Evolutionary conservation across 1,140 invertebrate species (phyloP).

Genomic region (Bacillus rossius): DNA sequence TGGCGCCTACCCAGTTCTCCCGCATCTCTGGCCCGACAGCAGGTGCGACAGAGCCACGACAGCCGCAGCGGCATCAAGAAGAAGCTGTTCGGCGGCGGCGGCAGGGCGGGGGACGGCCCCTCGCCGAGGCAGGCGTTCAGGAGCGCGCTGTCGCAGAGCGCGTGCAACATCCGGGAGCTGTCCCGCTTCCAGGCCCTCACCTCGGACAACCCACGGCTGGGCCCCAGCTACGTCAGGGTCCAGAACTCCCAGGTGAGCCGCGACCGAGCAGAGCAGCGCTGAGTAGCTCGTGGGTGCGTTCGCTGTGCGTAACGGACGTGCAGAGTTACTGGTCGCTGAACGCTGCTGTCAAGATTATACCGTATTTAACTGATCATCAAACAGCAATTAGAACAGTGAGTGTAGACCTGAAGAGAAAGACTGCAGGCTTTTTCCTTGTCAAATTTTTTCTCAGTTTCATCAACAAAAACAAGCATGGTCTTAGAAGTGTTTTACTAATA

Average conservation of each 20-base stretch:
- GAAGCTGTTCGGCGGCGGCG: neutral
- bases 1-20: too few relatives aligned
- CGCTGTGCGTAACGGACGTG: too few relatives aligned
- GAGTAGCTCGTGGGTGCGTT: too few relatives aligned
- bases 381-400: neutral
- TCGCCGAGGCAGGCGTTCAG: neutral
- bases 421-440: neutral
- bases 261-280: too few relatives aligned
- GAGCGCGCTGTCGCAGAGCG: too few relatives aligned
- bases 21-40: too few relatives aligned
- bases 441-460: neutral
- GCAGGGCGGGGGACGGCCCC: neutral
- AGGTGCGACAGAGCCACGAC: neutral
- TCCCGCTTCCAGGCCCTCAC: constrained; percentile 9
- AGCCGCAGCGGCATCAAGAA: neutral
- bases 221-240: constrained; percentile 21
- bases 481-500: neutral
- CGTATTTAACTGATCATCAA: too few relatives aligned
- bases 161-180: too few relatives aligned
- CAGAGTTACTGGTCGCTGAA: too few relatives aligned
- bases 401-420: neutral
- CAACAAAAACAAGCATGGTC: neutral
- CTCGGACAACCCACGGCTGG: constrained; percentile 9
- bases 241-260: constrained; percentile 25
- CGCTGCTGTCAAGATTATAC: too few relatives aligned